A percentile compares a stretch with the other conserved stretches of the same genome.
Conservation (phyloP, 1,140 invertebrate species). For the Anoplolepis gracilipes region DNA sequence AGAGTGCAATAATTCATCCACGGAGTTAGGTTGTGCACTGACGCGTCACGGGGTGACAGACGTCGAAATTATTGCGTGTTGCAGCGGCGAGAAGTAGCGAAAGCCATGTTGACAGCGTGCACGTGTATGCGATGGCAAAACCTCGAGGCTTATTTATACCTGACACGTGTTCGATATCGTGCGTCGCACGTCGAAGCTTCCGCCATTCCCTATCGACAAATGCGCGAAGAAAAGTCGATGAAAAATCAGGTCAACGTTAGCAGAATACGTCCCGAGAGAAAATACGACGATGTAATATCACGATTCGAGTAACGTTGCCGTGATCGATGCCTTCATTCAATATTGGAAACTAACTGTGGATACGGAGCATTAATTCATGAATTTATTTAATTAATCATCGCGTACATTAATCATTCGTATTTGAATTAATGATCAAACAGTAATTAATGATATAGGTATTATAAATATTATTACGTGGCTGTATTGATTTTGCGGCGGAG, state of each 20-base stretch:
- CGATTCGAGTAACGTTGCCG: background rate
- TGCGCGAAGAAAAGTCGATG: slow-evolving; percentile 31
- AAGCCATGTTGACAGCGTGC: background rate
- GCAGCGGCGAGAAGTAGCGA: slow-evolving; percentile 1
- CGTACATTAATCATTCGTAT: slow-evolving; percentile 19
- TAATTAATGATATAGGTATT: slow-evolving; percentile 9
- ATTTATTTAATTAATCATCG: slow-evolving; percentile 40
- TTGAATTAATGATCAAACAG: slow-evolving; percentile 25
- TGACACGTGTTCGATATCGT: slow-evolving; percentile 5
- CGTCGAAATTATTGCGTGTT: slow-evolving; percentile 51
- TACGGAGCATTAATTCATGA: background rate
- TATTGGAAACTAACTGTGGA: background rate
- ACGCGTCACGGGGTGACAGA: slow-evolving; percentile 28
- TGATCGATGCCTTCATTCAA: background rate
- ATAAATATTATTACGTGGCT: background rate
- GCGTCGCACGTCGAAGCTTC: background rate
- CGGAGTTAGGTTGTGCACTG: slow-evolving; percentile 22
- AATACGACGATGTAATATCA: background rate
- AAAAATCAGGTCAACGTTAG: slow-evolving; percentile 33
- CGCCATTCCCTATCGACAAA: background rate
- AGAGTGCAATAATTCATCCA: slow-evolving; percentile 63
- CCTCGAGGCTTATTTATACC: slow-evolving; percentile 27
- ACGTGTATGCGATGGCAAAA: background rate
- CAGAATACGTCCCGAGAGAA: background rate
- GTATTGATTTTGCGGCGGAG: background rate